Evolutionary conservation across 2,888 invertebrate genomes (phyloP).

Genomic region (Sthenelais limicola): DNA sequence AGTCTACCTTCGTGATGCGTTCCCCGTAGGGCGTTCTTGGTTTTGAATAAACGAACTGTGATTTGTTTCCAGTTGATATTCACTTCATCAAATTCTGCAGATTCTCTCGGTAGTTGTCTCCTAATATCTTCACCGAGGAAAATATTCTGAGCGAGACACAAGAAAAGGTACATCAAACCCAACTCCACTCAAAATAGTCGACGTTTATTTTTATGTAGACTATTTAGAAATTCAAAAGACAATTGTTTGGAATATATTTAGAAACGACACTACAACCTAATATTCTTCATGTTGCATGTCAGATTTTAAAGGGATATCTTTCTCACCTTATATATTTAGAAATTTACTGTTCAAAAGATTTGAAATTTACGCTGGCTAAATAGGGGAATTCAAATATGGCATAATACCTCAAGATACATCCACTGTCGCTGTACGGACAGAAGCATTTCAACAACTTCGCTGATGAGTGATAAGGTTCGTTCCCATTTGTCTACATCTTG

Average conservation of each 20-base stretch:
- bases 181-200: too few species aligned
- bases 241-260: too few species aligned
- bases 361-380: too few species aligned
- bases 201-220: too few species aligned
- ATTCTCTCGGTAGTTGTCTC: constrained; percentile 82
- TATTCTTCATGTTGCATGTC: too few species aligned
- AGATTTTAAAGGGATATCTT: too few species aligned
- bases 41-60: constrained; percentile 73
- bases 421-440: constrained; percentile 89
- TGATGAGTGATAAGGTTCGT: constrained; percentile 84
- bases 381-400: background rate
- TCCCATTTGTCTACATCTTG: constrained; percentile 90
- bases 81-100: constrained; percentile 82
- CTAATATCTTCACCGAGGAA: constrained; percentile 90
- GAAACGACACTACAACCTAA: too few species aligned
- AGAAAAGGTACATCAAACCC: too few species aligned
- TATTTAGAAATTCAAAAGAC: too few species aligned
- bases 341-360: too few species aligned
- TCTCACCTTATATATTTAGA: too few species aligned
- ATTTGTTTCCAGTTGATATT: constrained; percentile 82
- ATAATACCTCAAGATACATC: constrained; percentile 82
- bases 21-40: constrained; percentile 71
- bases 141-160: constrained; percentile 85
- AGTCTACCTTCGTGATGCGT: constrained; percentile 71
- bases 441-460: constrained; percentile 85